Evolutionary conservation across 2,888 invertebrate genomes (phyloP).

Genomic region (Girardia tigrina): DNA sequence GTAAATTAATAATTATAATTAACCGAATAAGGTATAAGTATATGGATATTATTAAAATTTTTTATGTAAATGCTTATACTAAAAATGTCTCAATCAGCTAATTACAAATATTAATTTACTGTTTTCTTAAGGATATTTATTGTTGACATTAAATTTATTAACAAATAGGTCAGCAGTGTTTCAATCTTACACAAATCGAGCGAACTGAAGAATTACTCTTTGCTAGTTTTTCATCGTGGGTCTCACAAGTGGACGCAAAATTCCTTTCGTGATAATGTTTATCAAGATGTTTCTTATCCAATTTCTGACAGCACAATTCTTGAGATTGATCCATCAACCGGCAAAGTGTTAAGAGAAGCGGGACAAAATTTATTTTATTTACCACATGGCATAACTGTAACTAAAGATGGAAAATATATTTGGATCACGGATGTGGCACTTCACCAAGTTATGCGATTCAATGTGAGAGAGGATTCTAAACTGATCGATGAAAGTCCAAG

Average conservation of each 20-base stretch:
- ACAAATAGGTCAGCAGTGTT: too few relatives aligned
- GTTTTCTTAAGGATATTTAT: too few relatives aligned
- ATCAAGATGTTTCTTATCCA: neutral
- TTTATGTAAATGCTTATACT: too few relatives aligned
- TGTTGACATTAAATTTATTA: too few relatives aligned
- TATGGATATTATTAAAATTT: too few relatives aligned
- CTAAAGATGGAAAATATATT: constrained; percentile 64
- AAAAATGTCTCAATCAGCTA: too few relatives aligned
- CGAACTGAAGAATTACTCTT: too few relatives aligned
- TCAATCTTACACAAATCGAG: too few relatives aligned
- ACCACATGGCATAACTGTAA: constrained; percentile 85
- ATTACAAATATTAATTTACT: too few relatives aligned
- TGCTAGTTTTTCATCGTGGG: neutral
- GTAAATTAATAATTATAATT: too few relatives aligned
- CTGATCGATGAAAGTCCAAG: constrained; percentile 55
- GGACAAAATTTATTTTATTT: constrained; percentile 63
- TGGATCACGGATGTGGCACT: constrained; percentile 92
- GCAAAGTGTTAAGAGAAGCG: neutral
- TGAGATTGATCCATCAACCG: neutral
- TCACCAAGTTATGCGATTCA: constrained; percentile 62
- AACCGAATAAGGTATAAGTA: too few relatives aligned
- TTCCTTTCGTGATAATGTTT: neutral
- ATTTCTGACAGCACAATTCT: neutral
- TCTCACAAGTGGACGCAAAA: neutral
- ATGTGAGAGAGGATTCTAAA: neutral